Base-by-base conservation (phyloP, 2,113 vertebrate genomes). In the Labeo rohita region DNA sequence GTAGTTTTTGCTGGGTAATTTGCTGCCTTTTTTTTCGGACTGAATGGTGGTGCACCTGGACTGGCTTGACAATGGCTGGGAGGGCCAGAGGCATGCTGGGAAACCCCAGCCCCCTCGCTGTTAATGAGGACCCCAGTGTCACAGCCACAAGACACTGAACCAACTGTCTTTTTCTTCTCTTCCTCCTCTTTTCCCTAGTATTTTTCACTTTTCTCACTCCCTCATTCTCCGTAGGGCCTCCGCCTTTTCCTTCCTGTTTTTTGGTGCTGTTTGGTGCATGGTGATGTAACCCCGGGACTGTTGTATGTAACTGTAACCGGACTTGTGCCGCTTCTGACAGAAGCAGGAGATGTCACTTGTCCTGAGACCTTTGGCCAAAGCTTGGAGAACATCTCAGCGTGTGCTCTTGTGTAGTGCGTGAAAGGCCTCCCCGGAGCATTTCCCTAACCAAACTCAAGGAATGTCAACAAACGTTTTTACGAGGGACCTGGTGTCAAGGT, bases 41-140 rank as follows among this genome's bases (percentile, higher is more conserved):
- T 94, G 92, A 93, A 95, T 92, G 84, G 84, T 91, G 78, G 8
- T 93, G 92, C 93, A 95, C 94, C 95, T 95, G 94, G 95, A 90
- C 88, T 70, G 65, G 83, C 84, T 90, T 89, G 89, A 94, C 93
- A 93, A 94, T 94, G 87, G 87, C 88, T 61, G 88, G 28, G 91
- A 87, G 87, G 92, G 90, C 89, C 75, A 88, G 59, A 90, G 93
- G 91, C 87, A 83, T 87, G 90, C 85, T 87, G 87, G 76, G 87
- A 88, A 84, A 85, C 68, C 88, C 88, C 85, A 88, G 89, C 91
- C 89, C 88, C 89, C 90, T 89, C 76, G 80, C 89, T 90, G 91
- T 93, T 94, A 95, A 94, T 94, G 93, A 95, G 92, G 80, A 88
- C 91, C 91, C 91, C 90, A 87, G 80, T 86, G 87, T 79, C 80